Evolutionary conservation across 1,140 invertebrate species (phyloP).

Genomic region (Diuraphis noxia): DNA sequence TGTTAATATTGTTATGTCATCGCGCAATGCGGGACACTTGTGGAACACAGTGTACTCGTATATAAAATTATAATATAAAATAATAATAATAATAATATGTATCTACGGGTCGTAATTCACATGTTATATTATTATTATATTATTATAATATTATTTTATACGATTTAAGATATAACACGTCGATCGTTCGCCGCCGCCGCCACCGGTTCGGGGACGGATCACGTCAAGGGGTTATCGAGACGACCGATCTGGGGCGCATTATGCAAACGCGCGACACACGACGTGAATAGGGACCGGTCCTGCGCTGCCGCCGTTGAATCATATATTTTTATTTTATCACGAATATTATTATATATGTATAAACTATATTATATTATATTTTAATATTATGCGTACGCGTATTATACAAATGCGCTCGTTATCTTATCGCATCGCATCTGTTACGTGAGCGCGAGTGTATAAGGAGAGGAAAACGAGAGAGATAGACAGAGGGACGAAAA

Average conservation of each 20-base stretch:
- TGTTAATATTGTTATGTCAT: no score
- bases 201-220: not conserved
- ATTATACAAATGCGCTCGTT: conserved; percentile 3
- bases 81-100: no score
- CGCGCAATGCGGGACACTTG: not conserved
- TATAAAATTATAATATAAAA: not conserved
- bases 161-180: conserved; percentile 1
- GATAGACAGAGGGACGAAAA: not conserved
- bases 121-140: not conserved
- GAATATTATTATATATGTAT: not conserved
- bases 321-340: conserved; percentile 6
- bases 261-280: conserved; percentile 1
- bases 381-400: not conserved
- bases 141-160: not conserved
- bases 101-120: not conserved
- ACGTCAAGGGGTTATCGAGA: not conserved
- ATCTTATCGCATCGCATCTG: conserved; percentile 49
- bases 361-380: not conserved
- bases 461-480: not conserved
- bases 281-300: not conserved
- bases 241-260: not conserved
- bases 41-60: not conserved
- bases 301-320: not conserved
- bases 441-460: not conserved
- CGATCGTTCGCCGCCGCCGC: not conserved